phyloP scores from a whole-genome alignment of 2,113 vertebrate genomes.

The Thinocorus orbignyianus region DNA sequence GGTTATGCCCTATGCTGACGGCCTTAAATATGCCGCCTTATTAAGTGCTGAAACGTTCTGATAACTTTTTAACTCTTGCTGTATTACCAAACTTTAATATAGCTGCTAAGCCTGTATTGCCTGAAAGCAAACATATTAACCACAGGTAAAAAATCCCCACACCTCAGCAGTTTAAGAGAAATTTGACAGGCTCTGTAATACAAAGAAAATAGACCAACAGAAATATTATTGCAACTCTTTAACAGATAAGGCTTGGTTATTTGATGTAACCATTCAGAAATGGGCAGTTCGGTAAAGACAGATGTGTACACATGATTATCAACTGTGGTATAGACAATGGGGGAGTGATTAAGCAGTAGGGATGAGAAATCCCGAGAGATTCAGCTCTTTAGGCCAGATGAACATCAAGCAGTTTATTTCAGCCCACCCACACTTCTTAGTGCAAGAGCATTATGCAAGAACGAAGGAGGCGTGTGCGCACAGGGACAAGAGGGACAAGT shows the following conservation, averaged over 20 bases:
- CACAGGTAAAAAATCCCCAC: not conserved
- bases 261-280: not conserved
- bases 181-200: not conserved
- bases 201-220: not conserved
- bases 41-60: not conserved
- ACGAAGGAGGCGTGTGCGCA: not conserved
- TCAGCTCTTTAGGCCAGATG: not conserved
- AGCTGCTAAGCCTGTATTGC: not conserved
- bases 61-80: not conserved
- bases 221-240: not conserved
- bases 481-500: not conserved
- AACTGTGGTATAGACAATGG: not conserved
- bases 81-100: not conserved
- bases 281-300: not conserved
- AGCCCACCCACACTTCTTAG: not conserved
- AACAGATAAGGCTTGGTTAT: not conserved
- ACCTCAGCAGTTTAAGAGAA: not conserved
- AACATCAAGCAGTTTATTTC: slow-evolving; percentile 6
- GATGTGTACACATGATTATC: rapidly evolving
- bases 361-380: not conserved
- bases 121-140: not conserved
- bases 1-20: not conserved
- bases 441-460: slow-evolving; percentile 39
- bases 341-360: not conserved
- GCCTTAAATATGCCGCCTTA: not conserved